These are phyloP conservation scores for Ivindomyrus marchei DNA, from an alignment of 2,113 vertebrate genomes.

Conservation along the genomic window DNA sequence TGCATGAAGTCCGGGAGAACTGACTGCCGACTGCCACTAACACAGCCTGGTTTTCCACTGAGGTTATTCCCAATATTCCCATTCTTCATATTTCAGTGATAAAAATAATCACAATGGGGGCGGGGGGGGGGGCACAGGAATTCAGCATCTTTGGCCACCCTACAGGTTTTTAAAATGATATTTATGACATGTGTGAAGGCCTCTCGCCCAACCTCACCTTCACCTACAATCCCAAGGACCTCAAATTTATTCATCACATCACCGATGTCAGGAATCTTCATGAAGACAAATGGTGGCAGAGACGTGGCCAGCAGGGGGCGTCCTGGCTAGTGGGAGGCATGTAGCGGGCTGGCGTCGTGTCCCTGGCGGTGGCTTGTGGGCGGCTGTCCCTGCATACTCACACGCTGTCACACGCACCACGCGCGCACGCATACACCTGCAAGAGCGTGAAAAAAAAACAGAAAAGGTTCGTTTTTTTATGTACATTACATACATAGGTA, in stretches of 20 bases:
- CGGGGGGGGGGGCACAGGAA: not conserved
- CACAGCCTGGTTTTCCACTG: not conserved
- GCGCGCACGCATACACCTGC: not conserved
- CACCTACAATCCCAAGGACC: conserved; percentile 99
- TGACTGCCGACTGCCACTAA: not conserved
- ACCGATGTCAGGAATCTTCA: conserved; percentile 96
- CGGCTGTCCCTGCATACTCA: not conserved
- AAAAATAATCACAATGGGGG: not conserved
- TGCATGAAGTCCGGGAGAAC: not conserved
- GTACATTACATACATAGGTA: not conserved
- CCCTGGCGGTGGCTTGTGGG: conserved; percentile 25
- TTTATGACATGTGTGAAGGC: not conserved
- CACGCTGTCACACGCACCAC: not conserved
- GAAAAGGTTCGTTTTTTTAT: not conserved
- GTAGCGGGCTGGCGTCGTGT: conserved; percentile 39
- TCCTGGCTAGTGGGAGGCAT: conserved; percentile 40
- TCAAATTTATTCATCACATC: conserved; percentile 99
- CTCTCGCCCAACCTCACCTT: conserved; percentile 77
- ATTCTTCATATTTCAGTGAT: not conserved
- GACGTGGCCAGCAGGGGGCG: conserved; percentile 45
- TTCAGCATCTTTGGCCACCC: not conserved
- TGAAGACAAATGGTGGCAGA: conserved; percentile 82
- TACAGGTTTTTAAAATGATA: not conserved
- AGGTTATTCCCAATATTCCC: not conserved
- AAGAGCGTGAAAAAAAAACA: not conserved